Percentiles rank a stretch among this genome's conserved stretches.
Evolutionary conservation across 2,888 invertebrate species (phyloP).

Genomic region (Brachyptera putata): DNA sequence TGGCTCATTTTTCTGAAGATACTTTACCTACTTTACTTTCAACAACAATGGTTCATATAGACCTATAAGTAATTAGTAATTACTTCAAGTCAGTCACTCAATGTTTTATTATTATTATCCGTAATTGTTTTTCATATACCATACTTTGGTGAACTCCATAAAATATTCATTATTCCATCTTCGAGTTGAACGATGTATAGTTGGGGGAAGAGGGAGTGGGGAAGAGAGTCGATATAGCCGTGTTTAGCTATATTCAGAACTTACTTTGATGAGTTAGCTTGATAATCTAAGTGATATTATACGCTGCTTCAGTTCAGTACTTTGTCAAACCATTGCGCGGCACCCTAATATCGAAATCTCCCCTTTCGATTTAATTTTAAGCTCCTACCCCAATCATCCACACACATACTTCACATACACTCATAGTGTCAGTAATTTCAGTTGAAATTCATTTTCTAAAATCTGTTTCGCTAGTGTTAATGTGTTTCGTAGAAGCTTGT

Average conservation of each 20-base stretch:
- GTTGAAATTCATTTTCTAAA: slow-evolving; percentile 30
- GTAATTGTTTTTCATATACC: too few relatives aligned
- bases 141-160: too few relatives aligned
- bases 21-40: too few relatives aligned
- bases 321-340: slow-evolving; percentile 22
- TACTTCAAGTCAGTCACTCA: too few relatives aligned
- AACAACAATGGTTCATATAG: too few relatives aligned
- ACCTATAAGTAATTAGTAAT: too few relatives aligned
- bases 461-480: slow-evolving; percentile 31
- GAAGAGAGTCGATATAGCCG: neutral
- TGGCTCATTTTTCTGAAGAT: too few relatives aligned
- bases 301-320: slow-evolving; percentile 27
- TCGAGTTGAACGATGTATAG: too few relatives aligned
- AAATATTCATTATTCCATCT: too few relatives aligned
- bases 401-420: slow-evolving; percentile 18
- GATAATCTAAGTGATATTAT: slow-evolving; percentile 32
- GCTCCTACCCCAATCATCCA: slow-evolving; percentile 27
- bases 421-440: slow-evolving; percentile 2
- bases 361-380: slow-evolving; percentile 27
- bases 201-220: neutral
- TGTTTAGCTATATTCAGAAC: neutral
- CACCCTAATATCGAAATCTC: slow-evolving; percentile 14
- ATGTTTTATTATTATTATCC: too few relatives aligned
- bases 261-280: slow-evolving; percentile 31
- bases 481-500: slow-evolving; percentile 28